These are phyloP conservation scores for Oscheius sp. DNA, from an alignment of 1,140 invertebrate genomes.

Conservation along the genomic window DNA sequence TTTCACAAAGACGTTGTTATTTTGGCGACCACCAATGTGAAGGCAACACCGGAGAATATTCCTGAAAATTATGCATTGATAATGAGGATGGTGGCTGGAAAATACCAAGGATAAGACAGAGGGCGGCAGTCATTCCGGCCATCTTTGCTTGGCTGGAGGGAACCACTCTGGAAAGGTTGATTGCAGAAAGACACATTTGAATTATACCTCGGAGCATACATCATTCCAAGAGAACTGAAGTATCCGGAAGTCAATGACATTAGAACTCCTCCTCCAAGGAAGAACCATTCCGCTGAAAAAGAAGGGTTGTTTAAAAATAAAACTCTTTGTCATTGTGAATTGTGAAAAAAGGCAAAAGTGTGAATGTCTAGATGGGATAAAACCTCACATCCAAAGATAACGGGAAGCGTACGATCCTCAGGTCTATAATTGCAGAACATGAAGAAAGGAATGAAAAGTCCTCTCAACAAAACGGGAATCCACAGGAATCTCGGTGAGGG, in stretches of 20 bases:
- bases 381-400: constrained; percentile 10
- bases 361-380: neutral
- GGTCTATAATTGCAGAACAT: constrained; percentile 36
- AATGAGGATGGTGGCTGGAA: neutral
- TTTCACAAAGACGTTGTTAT: neutral
- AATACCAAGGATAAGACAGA: constrained; percentile 5
- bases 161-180: neutral
- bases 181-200: neutral
- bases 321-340: neutral
- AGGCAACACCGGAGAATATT: neutral
- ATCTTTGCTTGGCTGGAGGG: neutral
- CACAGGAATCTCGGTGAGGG: constrained; percentile 18
- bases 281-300: constrained; percentile 1
- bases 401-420: constrained; percentile 22
- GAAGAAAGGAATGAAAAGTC: constrained; percentile 31
- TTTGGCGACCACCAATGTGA: constrained; percentile 1
- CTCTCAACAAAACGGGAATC: constrained; percentile 3
- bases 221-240: constrained; percentile 28
- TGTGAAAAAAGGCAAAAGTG: constrained; percentile 7
- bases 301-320: neutral
- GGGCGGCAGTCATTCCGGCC: constrained; percentile 1
- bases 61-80: neutral
- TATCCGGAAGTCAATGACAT: constrained; percentile 28
- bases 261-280: constrained; percentile 3
- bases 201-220: constrained; percentile 29